These are phyloP conservation scores for Laupala kohalensis DNA, from an alignment of 1,140 invertebrate genomes.

Conservation along the genomic window DNA sequence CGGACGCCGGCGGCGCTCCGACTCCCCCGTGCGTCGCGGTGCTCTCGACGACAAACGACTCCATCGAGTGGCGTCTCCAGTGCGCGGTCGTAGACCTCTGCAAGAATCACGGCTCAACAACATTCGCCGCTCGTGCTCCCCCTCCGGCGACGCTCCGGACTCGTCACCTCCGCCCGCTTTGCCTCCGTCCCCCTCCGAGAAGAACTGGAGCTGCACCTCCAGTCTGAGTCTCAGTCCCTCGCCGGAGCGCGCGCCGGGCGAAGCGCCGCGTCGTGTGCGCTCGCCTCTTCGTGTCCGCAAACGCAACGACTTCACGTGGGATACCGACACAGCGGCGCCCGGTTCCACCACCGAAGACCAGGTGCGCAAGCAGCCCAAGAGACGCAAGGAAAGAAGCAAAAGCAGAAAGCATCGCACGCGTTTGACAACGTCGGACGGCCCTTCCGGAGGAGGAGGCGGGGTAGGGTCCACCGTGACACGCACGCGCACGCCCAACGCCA, in stretches of 20 bases:
- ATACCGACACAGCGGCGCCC: neutral
- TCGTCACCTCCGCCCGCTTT: neutral
- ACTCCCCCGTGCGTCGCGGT: slow-evolving; percentile 22
- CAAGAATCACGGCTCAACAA: slow-evolving; percentile 1
- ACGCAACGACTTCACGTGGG: neutral
- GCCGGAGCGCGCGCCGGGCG: neutral
- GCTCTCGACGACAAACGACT: slow-evolving; percentile 19
- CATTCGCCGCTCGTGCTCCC: neutral
- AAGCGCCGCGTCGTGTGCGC: neutral
- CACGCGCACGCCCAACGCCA: no score
- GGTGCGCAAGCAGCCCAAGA: neutral
- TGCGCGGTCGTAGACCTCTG: neutral
- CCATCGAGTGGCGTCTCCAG: slow-evolving; percentile 12
- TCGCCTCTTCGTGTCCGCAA: neutral
- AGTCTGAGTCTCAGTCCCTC: slow-evolving; percentile 13
- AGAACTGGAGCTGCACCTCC: slow-evolving; percentile 1
- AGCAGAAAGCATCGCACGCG: neutral
- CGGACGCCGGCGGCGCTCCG: slow-evolving; percentile 16
- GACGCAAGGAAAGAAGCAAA: neutral
- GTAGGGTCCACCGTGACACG: no score
- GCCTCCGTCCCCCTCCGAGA: neutral
- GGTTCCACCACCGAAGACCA: neutral
- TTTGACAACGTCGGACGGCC: neutral
- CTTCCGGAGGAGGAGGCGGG: no score
- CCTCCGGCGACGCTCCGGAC: neutral